Conservation (phyloP, 2,888 invertebrate species). For the Lithosia quadra region DNA sequence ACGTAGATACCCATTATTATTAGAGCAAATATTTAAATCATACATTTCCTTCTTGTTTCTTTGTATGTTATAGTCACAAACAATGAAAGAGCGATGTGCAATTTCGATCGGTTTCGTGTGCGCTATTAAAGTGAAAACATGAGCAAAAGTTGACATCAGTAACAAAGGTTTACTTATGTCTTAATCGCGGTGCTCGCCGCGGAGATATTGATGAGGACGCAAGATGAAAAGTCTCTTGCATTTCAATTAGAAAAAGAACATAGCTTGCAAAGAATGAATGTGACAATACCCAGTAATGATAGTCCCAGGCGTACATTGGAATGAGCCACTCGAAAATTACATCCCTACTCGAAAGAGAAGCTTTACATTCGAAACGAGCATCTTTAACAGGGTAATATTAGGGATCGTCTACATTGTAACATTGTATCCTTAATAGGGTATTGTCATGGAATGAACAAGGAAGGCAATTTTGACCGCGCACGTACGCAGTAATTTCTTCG, state of each 20-base stretch:
- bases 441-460: slow-evolving; percentile 71
- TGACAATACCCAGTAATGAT: slow-evolving; percentile 61
- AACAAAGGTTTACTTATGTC: slow-evolving; percentile 41
- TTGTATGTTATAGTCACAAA: not conserved
- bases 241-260: slow-evolving; percentile 41
- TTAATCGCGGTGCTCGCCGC: slow-evolving; percentile 24
- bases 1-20: too few species aligned
- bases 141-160: slow-evolving; percentile 38
- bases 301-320: slow-evolving; percentile 64
- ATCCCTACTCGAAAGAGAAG: slow-evolving; percentile 49
- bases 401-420: slow-evolving; percentile 56
- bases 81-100: slow-evolving; percentile 10
- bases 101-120: slow-evolving; percentile 32
- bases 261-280: slow-evolving; percentile 42
- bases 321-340: slow-evolving; percentile 59
- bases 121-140: slow-evolving; percentile 30
- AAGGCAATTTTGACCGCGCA: slow-evolving; percentile 71
- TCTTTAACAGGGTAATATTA: slow-evolving; percentile 54
- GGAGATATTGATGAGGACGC: slow-evolving; percentile 43
- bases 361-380: slow-evolving; percentile 54
- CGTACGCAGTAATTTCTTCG: slow-evolving; percentile 67
- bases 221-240: slow-evolving; percentile 46
- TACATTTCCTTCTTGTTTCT: not conserved
- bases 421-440: slow-evolving; percentile 74
- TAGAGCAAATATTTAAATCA: not conserved